These are phyloP conservation scores for Platycheirus albimanus DNA, from an alignment of 2,888 invertebrate genomes.

Conservation along the genomic window DNA sequence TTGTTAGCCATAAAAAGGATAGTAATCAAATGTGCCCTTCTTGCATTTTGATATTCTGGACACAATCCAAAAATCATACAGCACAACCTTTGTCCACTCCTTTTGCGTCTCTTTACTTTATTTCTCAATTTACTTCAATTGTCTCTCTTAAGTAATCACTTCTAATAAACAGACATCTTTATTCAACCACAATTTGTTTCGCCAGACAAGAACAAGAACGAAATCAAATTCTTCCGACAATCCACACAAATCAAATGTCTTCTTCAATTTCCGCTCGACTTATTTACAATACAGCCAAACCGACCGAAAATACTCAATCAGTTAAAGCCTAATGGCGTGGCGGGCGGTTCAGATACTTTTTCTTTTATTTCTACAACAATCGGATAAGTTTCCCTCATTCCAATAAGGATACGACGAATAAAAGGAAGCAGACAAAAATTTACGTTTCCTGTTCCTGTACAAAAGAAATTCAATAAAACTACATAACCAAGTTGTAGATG, in stretches of 20 bases:
- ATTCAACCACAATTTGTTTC: not conserved
- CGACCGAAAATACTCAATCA: slow-evolving; percentile 44
- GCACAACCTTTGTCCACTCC: not conserved
- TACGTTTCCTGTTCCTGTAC: slow-evolving; percentile 10
- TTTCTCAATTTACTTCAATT: not conserved
- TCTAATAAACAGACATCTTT: not conserved
- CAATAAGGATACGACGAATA: slow-evolving; percentile 38
- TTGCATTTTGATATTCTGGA: no score
- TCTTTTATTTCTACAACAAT: slow-evolving; percentile 28
- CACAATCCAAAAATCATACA: no score
- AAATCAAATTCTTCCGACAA: slow-evolving; percentile 24
- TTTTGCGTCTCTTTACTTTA: not conserved
- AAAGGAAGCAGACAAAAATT: slow-evolving; percentile 12
- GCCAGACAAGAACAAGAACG: not conserved
- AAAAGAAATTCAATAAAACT: slow-evolving; percentile 51
- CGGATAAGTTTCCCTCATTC: slow-evolving; percentile 44
- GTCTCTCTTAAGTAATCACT: not conserved
- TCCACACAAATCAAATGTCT: slow-evolving; percentile 34
- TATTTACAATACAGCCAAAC: slow-evolving; percentile 15
- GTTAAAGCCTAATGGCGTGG: slow-evolving; percentile 29
- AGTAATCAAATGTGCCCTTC: no score
- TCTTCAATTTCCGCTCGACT: slow-evolving; percentile 32
- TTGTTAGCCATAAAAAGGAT: no score
- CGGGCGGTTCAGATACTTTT: slow-evolving; percentile 12
- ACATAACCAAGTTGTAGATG: slow-evolving; percentile 53